Evolutionary conservation across 92 coral and sea anemone genomes (phyloP).

Genomic region (Phenganax stokvisi): DNA sequence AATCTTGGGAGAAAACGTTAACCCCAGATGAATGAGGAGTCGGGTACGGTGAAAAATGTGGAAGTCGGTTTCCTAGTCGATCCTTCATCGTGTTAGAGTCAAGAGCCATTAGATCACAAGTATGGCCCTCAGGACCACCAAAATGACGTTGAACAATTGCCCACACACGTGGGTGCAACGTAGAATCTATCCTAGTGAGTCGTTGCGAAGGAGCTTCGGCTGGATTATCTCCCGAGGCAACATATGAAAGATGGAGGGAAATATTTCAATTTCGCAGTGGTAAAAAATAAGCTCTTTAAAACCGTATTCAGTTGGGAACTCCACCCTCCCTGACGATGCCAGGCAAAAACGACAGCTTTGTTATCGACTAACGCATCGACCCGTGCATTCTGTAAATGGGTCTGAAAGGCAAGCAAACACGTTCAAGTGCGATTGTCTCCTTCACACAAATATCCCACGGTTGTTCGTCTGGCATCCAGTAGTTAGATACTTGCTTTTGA

Average conservation of each 20-base stretch:
- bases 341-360: background rate
- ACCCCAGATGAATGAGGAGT: too few relatives aligned
- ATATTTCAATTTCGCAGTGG: background rate
- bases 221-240: background rate
- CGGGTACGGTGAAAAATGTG: too few relatives aligned
- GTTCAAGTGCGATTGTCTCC: background rate
- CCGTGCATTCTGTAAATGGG: background rate
- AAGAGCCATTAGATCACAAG: too few relatives aligned
- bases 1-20: too few relatives aligned
- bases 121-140: too few relatives aligned
- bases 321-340: background rate
- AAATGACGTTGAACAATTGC: too few relatives aligned
- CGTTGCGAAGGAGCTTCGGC: background rate
- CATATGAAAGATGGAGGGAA: background rate
- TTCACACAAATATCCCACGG: background rate
- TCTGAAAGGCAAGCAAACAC: background rate
- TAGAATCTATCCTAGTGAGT: background rate
- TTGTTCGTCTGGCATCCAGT: background rate
- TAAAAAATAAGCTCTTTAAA: background rate
- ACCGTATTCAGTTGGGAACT: background rate
- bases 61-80: too few relatives aligned
- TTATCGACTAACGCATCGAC: background rate
- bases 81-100: too few relatives aligned
- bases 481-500: background rate
- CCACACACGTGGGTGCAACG: too few relatives aligned